Conservation (phyloP, 30 jellyfish, hydroid and myxozoan genomes). For the Aurelia coerulea region DNA sequence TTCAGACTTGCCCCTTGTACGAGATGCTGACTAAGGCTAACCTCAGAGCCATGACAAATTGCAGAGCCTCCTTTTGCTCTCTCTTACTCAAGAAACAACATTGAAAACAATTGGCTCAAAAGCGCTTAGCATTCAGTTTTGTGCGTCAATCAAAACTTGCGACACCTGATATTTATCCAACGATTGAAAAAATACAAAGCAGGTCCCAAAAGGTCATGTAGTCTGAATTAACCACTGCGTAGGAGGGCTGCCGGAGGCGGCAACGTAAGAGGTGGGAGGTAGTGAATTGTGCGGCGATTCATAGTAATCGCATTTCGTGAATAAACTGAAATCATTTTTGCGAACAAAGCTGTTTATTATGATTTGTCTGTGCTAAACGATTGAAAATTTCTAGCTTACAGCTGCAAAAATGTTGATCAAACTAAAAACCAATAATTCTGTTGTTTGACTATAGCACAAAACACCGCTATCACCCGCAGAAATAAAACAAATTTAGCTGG, state of each 20-base stretch:
- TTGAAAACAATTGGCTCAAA: conserved; percentile 14
- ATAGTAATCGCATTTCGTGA: too few species aligned
- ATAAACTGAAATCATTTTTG: too few species aligned
- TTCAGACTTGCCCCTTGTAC: too few species aligned
- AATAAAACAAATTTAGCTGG: conserved; percentile 1
- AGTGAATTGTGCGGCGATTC: too few species aligned
- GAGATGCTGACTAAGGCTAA: too few species aligned
- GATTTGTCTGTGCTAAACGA: not conserved
- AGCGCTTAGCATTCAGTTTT: conserved; percentile 13
- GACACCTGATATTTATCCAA: not conserved
- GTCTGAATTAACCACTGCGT: too few species aligned
- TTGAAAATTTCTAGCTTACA: not conserved
- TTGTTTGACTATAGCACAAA: not conserved
- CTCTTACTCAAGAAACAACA: not conserved
- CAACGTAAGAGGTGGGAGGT: too few species aligned
- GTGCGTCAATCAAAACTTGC: conserved; percentile 33
- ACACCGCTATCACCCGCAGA: not conserved
- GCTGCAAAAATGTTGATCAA: not conserved
- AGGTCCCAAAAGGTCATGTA: not conserved
- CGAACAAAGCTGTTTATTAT: not conserved
- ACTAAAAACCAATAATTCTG: not conserved
- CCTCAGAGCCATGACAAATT: too few species aligned
- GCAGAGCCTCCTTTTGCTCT: too few species aligned
- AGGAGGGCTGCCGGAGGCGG: too few species aligned
- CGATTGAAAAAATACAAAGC: conserved; percentile 3